Percentiles rank a stretch among this genome's conserved stretches.
Evolutionary conservation across 2,888 invertebrate species (phyloP).

Genomic region (Ernsta delagoae): DNA sequence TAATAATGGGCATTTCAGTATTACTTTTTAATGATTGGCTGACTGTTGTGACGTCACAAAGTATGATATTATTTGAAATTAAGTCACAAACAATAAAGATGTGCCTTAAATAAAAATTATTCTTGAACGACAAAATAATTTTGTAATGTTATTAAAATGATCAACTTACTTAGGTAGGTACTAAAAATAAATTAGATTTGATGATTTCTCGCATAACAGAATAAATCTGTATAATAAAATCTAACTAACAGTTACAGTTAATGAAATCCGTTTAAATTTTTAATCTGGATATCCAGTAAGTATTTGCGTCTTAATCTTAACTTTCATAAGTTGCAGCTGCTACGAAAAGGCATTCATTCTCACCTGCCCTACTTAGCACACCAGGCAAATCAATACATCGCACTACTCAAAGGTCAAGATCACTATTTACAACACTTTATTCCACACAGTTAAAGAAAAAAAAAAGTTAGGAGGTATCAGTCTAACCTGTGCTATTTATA

Average conservation of each 20-base stretch:
- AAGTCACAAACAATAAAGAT: too few species aligned
- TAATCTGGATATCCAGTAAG: background rate
- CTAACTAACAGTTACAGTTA: too few species aligned
- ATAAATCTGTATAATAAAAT: too few species aligned
- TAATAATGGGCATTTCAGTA: background rate
- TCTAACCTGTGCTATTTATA: slow-evolving; percentile 10
- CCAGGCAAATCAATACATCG: slow-evolving; percentile 62
- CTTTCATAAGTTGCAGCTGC: slow-evolving; percentile 12
- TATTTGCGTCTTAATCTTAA: background rate
- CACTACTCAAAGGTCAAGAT: slow-evolving; percentile 65
- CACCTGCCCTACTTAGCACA: slow-evolving; percentile 58
- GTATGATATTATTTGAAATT: too few species aligned
- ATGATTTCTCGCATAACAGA: too few species aligned
- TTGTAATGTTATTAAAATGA: too few species aligned
- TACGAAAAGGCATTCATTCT: slow-evolving; percentile 38
- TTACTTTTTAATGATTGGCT: too few species aligned
- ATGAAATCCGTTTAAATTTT: background rate
- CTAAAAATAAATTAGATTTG: too few species aligned
- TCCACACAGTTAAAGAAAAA: background rate
- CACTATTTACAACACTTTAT: slow-evolving; percentile 40
- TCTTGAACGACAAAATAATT: too few species aligned
- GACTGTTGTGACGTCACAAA: too few species aligned
- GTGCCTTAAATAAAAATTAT: too few species aligned
- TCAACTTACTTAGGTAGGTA: too few species aligned
- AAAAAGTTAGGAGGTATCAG: background rate